Percentiles rank a stretch among this genome's conserved stretches.
phyloP scores from a whole-genome alignment of 2,888 invertebrate species.

The Eupithecia centaureata region DNA sequence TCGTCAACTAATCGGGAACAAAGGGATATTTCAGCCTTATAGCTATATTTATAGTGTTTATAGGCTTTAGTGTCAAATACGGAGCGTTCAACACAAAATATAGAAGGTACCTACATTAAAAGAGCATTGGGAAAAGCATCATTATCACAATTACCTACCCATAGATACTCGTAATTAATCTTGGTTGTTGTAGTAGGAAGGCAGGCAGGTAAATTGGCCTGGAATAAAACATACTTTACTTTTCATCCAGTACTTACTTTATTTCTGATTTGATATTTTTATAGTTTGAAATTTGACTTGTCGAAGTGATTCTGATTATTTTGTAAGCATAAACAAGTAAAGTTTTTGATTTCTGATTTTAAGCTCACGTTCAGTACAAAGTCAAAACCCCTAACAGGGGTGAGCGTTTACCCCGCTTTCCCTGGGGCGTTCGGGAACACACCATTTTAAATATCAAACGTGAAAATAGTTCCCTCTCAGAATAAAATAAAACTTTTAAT shows the following conservation, averaged over 20 bases:
- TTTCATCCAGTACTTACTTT: no score
- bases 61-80: not conserved
- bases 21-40: not conserved
- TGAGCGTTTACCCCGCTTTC: not conserved
- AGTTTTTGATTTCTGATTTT: no score
- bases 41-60: not conserved
- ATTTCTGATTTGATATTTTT: no score
- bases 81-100: not conserved
- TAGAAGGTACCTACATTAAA: no score
- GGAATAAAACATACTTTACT: no score
- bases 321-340: no score
- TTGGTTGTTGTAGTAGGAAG: not conserved
- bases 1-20: conserved; percentile 4
- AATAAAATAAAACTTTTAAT: conserved; percentile 7
- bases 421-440: not conserved
- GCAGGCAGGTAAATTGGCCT: not conserved
- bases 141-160: no score
- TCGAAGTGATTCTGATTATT: no score
- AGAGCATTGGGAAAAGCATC: not conserved
- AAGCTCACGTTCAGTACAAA: no score
- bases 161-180: not conserved
- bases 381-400: not conserved
- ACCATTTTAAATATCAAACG: conserved; percentile 1
- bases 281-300: no score
- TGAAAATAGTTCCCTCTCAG: not conserved